A percentile compares a stretch with the other conserved stretches of the same genome.
Conservation (phyloP, 2,113 vertebrate species). For the Chloebia gouldiae region DNA sequence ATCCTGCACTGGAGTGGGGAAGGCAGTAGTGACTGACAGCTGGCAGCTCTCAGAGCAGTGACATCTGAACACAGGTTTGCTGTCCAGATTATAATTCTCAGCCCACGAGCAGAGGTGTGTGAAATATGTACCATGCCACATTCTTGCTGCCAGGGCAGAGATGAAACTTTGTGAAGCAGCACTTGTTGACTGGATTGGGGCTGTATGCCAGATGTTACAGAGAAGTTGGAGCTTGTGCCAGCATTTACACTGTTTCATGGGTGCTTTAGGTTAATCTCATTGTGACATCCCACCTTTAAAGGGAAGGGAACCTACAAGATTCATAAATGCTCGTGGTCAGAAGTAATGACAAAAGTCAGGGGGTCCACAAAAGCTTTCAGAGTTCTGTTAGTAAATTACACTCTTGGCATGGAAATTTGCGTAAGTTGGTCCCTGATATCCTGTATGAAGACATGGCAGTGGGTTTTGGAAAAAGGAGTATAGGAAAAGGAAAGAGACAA, state of each 20-base stretch:
- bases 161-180: background rate
- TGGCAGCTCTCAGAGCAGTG: background rate
- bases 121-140: background rate
- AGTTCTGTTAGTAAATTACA: background rate
- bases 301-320: background rate
- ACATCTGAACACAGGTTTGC: background rate
- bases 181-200: background rate
- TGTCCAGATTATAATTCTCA: background rate
- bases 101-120: rapidly evolving
- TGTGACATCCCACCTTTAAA: no score
- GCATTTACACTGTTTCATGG: background rate
- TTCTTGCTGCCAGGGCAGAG: background rate
- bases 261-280: background rate
- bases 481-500: background rate
- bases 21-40: background rate
- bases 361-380: background rate
- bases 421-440: background rate
- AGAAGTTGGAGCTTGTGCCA: background rate
- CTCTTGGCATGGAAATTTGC: background rate
- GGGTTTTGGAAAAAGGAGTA: background rate
- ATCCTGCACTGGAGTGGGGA: rapidly evolving
- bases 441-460: background rate
- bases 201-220: background rate
- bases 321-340: background rate
- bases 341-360: background rate